These are phyloP conservation scores for Blastobasis adustella DNA, from an alignment of 2,888 invertebrate genomes.

Conservation along the genomic window DNA sequence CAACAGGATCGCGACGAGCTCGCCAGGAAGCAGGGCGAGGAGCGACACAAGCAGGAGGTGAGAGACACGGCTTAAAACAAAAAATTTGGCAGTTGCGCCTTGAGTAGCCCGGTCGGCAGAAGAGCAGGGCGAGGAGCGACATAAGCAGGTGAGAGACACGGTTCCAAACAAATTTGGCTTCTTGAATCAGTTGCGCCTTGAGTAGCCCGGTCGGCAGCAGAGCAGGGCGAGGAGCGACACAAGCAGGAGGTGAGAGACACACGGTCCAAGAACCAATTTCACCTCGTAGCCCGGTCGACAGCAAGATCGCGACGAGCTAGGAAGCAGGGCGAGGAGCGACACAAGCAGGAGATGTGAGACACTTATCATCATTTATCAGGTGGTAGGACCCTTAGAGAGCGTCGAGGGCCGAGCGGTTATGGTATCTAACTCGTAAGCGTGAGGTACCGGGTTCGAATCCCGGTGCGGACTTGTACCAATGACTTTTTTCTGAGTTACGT, in stretches of 20 bases:
- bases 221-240: slow-evolving; percentile 34
- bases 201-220: slow-evolving; percentile 36
- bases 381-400: no score
- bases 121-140: slow-evolving; percentile 4
- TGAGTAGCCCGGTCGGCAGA: neutral
- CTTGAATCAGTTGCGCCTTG: no score
- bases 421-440: no score
- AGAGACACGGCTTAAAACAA: neutral
- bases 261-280: neutral
- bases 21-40: slow-evolving; percentile 35
- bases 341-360: slow-evolving; percentile 24
- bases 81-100: neutral
- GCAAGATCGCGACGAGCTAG: neutral
- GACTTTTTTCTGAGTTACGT: no score
- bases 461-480: no score
- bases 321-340: slow-evolving; percentile 4
- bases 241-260: slow-evolving; percentile 18
- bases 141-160: slow-evolving; percentile 24
- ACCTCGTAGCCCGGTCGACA: neutral
- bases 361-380: neutral
- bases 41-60: slow-evolving; percentile 25
- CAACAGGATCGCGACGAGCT: slow-evolving; percentile 60
- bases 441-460: no score
- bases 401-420: no score
- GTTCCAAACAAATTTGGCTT: no score